phyloP scores from a whole-genome alignment of 2,888 invertebrate genomes.

The Caenorhabditis plicata region DNA sequence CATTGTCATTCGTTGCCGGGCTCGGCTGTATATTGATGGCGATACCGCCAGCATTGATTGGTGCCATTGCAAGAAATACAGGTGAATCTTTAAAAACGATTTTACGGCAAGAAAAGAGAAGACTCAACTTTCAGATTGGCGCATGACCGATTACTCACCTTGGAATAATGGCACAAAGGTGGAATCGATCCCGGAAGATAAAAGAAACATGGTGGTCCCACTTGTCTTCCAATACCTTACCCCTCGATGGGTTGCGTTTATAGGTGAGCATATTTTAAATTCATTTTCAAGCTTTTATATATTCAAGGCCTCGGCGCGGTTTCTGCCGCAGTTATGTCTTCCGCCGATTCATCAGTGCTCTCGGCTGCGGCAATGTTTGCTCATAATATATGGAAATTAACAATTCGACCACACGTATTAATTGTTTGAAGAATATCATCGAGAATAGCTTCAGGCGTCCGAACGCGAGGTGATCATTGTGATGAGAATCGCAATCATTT shows the following conservation, averaged over 20 bases:
- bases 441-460: constrained; percentile 76
- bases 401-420: constrained; percentile 83
- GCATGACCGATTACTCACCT: constrained; percentile 78
- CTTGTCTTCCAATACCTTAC: constrained; percentile 91
- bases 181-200: constrained; percentile 64
- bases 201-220: constrained; percentile 92
- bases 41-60: constrained; percentile 91
- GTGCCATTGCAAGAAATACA: constrained; percentile 92
- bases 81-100: no score
- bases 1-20: constrained; percentile 92
- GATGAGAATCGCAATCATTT: constrained; percentile 86
- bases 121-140: constrained; percentile 78
- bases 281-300: not conserved
- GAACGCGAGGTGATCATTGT: constrained; percentile 88
- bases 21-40: constrained; percentile 94
- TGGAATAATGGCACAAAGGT: constrained; percentile 63
- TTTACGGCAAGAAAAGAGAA: not conserved
- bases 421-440: not conserved
- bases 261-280: constrained; percentile 72
- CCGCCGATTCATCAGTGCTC: constrained; percentile 95
- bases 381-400: constrained; percentile 93
- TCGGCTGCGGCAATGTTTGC: constrained; percentile 99
- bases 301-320: constrained; percentile 82
- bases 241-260: constrained; percentile 91
- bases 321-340: constrained; percentile 98